Evolutionary conservation across 2,888 invertebrate genomes (phyloP).

Genomic region (Eupelmus urozonus): DNA sequence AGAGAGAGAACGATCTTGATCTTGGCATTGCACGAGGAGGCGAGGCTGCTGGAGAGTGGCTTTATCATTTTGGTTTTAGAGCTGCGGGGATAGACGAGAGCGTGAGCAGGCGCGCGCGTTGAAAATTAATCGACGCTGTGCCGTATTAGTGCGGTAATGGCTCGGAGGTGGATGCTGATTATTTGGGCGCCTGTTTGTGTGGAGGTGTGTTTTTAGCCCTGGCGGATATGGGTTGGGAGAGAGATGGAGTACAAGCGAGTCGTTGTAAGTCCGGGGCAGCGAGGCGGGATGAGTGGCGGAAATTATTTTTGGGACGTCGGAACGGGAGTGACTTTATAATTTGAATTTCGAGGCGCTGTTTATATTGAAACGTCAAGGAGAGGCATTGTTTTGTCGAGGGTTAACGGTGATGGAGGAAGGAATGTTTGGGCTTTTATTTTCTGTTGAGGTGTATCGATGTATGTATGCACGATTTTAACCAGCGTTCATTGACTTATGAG

Average conservation of each 20-base stretch:
- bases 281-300: neutral
- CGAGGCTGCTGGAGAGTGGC: neutral
- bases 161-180: neutral
- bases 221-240: neutral
- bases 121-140: constrained; percentile 45
- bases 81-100: constrained; percentile 25
- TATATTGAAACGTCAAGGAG: neutral
- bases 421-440: too few relatives aligned
- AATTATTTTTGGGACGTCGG: neutral
- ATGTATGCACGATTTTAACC: too few relatives aligned
- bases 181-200: neutral
- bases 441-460: too few relatives aligned
- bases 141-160: neutral
- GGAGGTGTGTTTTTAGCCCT: neutral
- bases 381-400: too few relatives aligned
- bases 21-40: constrained; percentile 61
- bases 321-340: constrained; percentile 4
- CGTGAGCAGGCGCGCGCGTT: constrained; percentile 47
- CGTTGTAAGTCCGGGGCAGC: neutral
- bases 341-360: neutral
- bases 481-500: too few relatives aligned
- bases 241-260: neutral
- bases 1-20: constrained; percentile 67
- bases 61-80: neutral
- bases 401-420: too few relatives aligned